These are phyloP conservation scores for Cairina moschata DNA, from an alignment of 2,113 vertebrate genomes.

Conservation along the genomic window DNA sequence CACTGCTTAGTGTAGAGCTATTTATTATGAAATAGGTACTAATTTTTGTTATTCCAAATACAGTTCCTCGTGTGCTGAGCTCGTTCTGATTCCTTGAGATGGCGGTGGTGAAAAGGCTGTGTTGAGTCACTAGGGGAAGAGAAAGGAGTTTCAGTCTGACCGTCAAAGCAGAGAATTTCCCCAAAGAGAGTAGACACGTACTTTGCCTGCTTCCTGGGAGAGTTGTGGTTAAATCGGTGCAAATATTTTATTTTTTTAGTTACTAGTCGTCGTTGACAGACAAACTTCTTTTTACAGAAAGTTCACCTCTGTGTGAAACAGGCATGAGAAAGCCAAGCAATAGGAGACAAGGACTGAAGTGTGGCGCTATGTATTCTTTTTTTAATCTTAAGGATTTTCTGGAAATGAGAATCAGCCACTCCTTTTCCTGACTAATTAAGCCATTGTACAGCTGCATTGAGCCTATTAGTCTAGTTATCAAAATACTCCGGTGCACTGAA, in stretches of 20 bases:
- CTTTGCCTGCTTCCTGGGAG: not conserved
- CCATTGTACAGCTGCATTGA: not conserved
- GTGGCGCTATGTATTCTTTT: not conserved
- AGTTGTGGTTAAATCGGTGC: slow-evolving; percentile 1
- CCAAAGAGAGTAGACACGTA: not conserved
- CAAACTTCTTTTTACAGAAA: slow-evolving; percentile 19
- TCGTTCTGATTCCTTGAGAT: slow-evolving; percentile 19
- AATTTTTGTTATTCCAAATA: not conserved
- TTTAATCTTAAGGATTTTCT: slow-evolving; percentile 27
- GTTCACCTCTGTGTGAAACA: not conserved
- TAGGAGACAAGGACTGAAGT: not conserved
- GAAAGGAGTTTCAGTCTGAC: slow-evolving; percentile 1
- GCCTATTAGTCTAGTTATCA: slow-evolving; percentile 22
- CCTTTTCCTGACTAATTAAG: slow-evolving; percentile 55
- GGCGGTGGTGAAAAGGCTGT: not conserved
- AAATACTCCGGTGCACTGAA: not conserved
- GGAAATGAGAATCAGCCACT: slow-evolving; percentile 13
- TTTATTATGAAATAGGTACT: not conserved
- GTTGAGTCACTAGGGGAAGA: slow-evolving; percentile 12
- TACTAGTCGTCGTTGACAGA: not conserved
- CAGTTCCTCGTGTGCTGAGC: not conserved
- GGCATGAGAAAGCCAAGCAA: slow-evolving; percentile 7
- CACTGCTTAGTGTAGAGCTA: not conserved
- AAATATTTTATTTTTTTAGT: slow-evolving; percentile 47
- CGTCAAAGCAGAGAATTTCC: slow-evolving; percentile 20